Percentiles rank a stretch among this genome's conserved stretches.
These are phyloP conservation scores for Telmatochromis brichardi DNA, from an alignment of 2,113 vertebrate genomes.

Conservation along the genomic window DNA sequence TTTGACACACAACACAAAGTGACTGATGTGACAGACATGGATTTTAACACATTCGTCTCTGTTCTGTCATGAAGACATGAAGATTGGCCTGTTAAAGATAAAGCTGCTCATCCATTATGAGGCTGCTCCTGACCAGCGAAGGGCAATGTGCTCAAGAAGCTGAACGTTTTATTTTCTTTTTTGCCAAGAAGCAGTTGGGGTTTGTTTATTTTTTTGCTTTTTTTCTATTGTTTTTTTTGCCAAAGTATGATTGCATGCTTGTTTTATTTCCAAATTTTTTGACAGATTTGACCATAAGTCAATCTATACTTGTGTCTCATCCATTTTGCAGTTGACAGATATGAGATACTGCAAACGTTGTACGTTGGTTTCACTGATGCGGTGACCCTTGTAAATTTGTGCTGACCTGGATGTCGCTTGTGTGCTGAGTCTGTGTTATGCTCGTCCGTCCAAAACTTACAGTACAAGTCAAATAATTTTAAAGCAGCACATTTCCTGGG, in stretches of 20 bases:
- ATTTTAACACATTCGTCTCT: neutral
- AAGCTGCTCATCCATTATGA: neutral
- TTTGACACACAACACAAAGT: neutral
- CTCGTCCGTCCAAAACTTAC: conserved; percentile 2
- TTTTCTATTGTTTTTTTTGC: neutral
- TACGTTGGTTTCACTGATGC: conserved; percentile 8
- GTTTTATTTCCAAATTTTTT: neutral
- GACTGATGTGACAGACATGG: conserved; percentile 3
- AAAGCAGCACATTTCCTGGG: neutral
- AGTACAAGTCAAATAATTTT: neutral
- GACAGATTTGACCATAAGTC: conserved; percentile 19
- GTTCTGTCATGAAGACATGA: neutral
- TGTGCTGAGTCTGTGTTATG: conserved; percentile 19
- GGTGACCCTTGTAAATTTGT: conserved; percentile 10
- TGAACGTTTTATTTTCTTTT: neutral
- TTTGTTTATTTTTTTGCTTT: neutral
- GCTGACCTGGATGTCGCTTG: neutral
- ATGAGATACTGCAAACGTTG: neutral
- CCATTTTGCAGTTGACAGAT: neutral
- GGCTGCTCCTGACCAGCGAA: conserved; percentile 11
- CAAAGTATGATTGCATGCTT: conserved; percentile 54
- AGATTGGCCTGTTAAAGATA: neutral
- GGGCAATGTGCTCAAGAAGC: conserved; percentile 23
- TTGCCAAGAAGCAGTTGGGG: neutral
- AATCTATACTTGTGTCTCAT: neutral